Conservation (phyloP, 2,888 invertebrate species). For the Meloe dianella region DNA sequence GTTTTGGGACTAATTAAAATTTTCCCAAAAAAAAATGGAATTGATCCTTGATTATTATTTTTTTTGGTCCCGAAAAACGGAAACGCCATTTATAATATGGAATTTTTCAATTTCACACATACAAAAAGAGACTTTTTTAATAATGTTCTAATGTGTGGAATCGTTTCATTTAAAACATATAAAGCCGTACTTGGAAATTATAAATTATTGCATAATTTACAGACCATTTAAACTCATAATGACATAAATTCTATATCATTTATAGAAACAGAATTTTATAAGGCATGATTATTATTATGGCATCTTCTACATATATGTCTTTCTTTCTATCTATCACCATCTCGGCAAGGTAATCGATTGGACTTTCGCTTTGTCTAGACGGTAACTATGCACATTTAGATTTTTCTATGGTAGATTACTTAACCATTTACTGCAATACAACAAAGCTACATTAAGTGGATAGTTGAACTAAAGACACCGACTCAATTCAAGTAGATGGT, state of each 20-base stretch:
- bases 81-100: no score
- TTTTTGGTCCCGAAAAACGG: no score
- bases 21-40: no score
- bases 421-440: background rate
- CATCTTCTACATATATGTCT: background rate
- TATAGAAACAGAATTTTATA: background rate
- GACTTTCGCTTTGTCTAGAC: slow-evolving; percentile 13
- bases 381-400: slow-evolving; percentile 5
- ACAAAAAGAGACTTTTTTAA: background rate
- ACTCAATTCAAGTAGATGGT: background rate
- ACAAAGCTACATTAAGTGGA: background rate
- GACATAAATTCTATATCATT: slow-evolving; percentile 8
- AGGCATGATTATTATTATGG: background rate
- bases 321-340: background rate
- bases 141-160: slow-evolving; percentile 5
- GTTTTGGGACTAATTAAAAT: no score
- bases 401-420: slow-evolving; percentile 4
- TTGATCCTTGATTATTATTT: no score
- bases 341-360: slow-evolving; percentile 5
- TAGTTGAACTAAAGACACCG: background rate
- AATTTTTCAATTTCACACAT: no score
- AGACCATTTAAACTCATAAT: slow-evolving; percentile 1
- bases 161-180: background rate
- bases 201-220: background rate
- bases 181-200: background rate